Percentiles rank a stretch among this genome's conserved stretches.
These are phyloP conservation scores for Phengaris alcon DNA, from an alignment of 2,888 invertebrate genomes.

Conservation along the genomic window DNA sequence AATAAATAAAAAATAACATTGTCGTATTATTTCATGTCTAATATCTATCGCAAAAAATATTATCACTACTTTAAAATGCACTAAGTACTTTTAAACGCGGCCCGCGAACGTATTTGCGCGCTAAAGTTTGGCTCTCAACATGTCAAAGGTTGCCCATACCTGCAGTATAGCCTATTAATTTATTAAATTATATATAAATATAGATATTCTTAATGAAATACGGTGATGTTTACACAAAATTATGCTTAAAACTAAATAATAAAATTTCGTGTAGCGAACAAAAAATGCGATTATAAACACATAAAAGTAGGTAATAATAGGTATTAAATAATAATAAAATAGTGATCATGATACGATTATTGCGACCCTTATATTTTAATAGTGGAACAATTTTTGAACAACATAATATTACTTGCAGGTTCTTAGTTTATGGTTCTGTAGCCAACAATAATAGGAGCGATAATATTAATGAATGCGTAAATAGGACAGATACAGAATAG, in stretches of 20 bases:
- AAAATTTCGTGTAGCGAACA: not conserved
- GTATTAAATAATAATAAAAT: not conserved
- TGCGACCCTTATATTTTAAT: not conserved
- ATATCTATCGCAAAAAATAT: too few relatives aligned
- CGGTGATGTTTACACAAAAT: not conserved
- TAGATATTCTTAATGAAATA: not conserved
- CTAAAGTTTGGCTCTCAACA: too few relatives aligned
- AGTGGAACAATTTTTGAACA: not conserved
- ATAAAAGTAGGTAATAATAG: not conserved
- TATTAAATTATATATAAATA: too few relatives aligned
- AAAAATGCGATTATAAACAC: slow-evolving; percentile 1
- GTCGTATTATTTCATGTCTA: too few relatives aligned
- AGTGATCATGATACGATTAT: not conserved
- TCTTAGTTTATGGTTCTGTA: not conserved
- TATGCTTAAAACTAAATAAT: not conserved
- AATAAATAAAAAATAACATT: too few relatives aligned
- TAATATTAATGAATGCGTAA: not conserved
- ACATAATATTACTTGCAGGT: too few relatives aligned
- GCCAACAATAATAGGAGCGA: not conserved
- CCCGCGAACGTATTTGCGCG: too few relatives aligned
- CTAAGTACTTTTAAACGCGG: too few relatives aligned
- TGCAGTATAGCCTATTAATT: too few relatives aligned
- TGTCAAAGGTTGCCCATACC: too few relatives aligned
- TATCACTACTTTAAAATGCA: too few relatives aligned
- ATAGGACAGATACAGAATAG: slow-evolving; percentile 6